These are phyloP conservation scores for Calidris pugnax DNA, from an alignment of 2,113 vertebrate genomes.

Conservation along the genomic window DNA sequence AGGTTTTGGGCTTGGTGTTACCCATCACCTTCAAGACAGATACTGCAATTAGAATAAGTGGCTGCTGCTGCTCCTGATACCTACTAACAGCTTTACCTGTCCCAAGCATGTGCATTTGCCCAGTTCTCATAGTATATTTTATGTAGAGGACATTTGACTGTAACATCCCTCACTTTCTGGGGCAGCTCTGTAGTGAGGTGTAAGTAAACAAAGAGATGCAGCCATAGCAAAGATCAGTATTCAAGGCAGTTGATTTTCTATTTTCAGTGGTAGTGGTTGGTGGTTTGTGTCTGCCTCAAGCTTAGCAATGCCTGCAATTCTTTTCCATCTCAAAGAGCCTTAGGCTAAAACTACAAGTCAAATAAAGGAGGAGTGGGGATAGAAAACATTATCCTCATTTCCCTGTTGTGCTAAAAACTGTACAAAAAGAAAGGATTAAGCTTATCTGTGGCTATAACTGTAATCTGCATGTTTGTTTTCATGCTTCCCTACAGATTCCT, in stretches of 20 bases:
- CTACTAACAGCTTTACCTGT: neutral
- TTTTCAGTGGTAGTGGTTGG: neutral
- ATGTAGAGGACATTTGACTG: neutral
- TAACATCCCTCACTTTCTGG: neutral
- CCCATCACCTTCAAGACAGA: neutral
- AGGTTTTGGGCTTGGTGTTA: neutral
- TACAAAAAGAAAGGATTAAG: slow-evolving; percentile 14
- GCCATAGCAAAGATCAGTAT: neutral
- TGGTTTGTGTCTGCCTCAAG: neutral
- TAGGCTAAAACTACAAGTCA: neutral
- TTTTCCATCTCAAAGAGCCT: neutral
- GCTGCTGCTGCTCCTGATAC: neutral
- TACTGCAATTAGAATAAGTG: rapidly evolving
- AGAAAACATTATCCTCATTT: slow-evolving; percentile 5
- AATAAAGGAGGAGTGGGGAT: neutral
- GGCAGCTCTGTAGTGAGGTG: neutral
- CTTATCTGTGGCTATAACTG: neutral
- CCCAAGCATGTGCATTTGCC: neutral
- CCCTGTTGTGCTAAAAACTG: neutral
- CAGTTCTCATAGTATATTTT: neutral
- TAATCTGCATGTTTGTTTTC: neutral
- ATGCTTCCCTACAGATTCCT: neutral
- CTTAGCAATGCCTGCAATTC: neutral
- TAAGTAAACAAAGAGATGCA: neutral
- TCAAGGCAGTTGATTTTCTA: neutral